A percentile compares a stretch with the other conserved stretches of the same genome.
These are phyloP conservation scores for Takifugu ocellatus DNA, from an alignment of 2,797 vertebrate genomes.

Conservation along the genomic window DNA sequence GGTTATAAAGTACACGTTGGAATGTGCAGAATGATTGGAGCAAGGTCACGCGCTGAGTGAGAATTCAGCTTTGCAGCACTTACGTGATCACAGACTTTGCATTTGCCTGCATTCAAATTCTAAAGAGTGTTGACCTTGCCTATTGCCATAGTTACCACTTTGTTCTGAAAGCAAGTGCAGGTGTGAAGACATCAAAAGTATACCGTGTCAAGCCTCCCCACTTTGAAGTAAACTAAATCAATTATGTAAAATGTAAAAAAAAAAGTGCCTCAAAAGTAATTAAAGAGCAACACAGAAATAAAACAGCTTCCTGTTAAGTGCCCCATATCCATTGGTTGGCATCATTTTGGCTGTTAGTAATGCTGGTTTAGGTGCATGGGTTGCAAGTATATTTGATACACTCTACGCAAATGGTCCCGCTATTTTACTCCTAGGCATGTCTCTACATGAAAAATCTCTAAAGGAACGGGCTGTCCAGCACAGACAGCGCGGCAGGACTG, in stretches of 20 bases:
- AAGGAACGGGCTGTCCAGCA: conserved; percentile 61
- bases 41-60: conserved; percentile 55
- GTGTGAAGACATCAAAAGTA: conserved; percentile 29
- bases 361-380: conserved; percentile 81
- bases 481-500: conserved; percentile 48
- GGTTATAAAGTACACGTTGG: conserved; percentile 34
- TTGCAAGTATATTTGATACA: conserved; percentile 68
- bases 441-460: conserved; percentile 66
- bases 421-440: conserved; percentile 65
- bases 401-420: conserved; percentile 70
- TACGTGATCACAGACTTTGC: conserved; percentile 52
- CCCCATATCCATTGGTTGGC: conserved; percentile 66
- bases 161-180: conserved; percentile 42
- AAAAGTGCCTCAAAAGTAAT: conserved; percentile 70
- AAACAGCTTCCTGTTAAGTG: conserved; percentile 65
- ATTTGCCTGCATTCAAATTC: conserved; percentile 57
- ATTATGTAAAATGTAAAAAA: conserved; percentile 15
- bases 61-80: conserved; percentile 64
- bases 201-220: conserved; percentile 35
- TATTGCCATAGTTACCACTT: conserved; percentile 56
- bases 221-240: conserved; percentile 48
- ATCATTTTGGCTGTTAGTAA: conserved; percentile 79
- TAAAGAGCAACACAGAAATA: conserved; percentile 62
- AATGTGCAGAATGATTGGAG: conserved; percentile 57
- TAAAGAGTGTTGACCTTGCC: conserved; percentile 52